Base-by-base conservation (phyloP, 1,140 invertebrate genomes). In the Steinernema khuongi region DNA sequence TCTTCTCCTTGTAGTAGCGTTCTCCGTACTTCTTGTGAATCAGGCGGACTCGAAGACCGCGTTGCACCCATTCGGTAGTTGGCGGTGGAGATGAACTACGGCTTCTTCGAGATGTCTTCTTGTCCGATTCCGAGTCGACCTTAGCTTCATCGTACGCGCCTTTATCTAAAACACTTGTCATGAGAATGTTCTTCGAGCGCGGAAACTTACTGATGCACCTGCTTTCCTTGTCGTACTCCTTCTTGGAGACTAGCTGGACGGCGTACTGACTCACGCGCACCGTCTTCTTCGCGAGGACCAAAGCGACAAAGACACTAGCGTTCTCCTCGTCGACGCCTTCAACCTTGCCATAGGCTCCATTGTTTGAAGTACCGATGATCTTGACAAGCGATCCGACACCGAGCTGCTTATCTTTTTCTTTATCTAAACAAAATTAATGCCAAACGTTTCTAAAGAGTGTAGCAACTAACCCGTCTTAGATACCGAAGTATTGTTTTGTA, bases 251-350 rank as follows among this genome's bases (percentile, higher is more conserved):
- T 0, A 91, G 88, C 80, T 90, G 87, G 74, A 94, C 88, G 83
- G 90, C 88, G 78, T 90, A 90, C 86, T 94, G 92, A 84, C 90
- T 91, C 14, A 94, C 85, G 31, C 90, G 90, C 41, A 91, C 87
- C 22, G 88, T 89, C 81, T 90, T 86, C 67, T 90, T 90, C 72
- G 89, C 90, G 0, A 93, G 86, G 22, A 91, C 87, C 75, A 94
- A 87, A 88, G 92, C 92, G 0, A 95, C 88, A 81, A 93, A 90
- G 11, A 93, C 87, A 73, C 93, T 87, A 0, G 91, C 91, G 74
- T 90, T 90, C 79, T 93, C 91, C 80, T 94, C 93, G 87, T 94
- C 92, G 75, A 94, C 89, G 30, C 92, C 91, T 81, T 92, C 89
- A 22, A 95, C 89, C 90, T 91, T 69, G 69, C 92, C 93, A 89